Evolutionary conservation across 2,113 vertebrate species (phyloP), one percentile per base, ranked within the genome.

Genomic region (Bubo bubo): DNA sequence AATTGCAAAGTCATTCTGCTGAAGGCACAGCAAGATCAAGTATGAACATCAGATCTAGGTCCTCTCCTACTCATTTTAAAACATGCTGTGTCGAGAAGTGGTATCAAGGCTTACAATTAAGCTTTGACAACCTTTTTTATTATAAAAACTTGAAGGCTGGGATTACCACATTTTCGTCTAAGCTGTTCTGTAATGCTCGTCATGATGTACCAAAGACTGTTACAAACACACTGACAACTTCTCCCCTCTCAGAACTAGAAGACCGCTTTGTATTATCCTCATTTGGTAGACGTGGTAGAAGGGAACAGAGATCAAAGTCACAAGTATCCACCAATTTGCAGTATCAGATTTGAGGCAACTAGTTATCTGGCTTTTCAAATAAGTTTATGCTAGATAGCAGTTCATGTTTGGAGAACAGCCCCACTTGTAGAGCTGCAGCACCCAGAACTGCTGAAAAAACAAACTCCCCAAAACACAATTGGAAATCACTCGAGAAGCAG

Each of bases 381-480:
- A 4, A 43, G 34, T 0, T n/a, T 7, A 6, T 12, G 28, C 47
- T 16, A 50, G 30, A 41, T 4, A 30, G 58, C 6, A 26, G 24
- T 2, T 73, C 1, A 2, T 6, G 8, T 3, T 12, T 39, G 73
- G 77, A 75, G 16, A 80, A 7, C 21, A 84, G 58, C 74, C 41
- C 41, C 32, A 11, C 21, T 6, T 18, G 14, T 3, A 74, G 56
- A 50, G 43, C 43, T 47, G 75, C 43, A 39, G 70, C 20, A 63
- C 63, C 45, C 63, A 53, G 34, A 45, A 24, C 56, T 39, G 37
- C 68, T 47, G 62, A 26, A n/a, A 30, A 63, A 26, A 28, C 15
- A 16, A n/a, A 26, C 37, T 45, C 20, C 47, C 28, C 9, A 6
- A 16, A 39, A 5, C 41, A 23, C 24, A 6, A 2, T 0, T 0